Conservation (phyloP, 1,140 invertebrate genomes). For the Sinonovacula constricta region DNA sequence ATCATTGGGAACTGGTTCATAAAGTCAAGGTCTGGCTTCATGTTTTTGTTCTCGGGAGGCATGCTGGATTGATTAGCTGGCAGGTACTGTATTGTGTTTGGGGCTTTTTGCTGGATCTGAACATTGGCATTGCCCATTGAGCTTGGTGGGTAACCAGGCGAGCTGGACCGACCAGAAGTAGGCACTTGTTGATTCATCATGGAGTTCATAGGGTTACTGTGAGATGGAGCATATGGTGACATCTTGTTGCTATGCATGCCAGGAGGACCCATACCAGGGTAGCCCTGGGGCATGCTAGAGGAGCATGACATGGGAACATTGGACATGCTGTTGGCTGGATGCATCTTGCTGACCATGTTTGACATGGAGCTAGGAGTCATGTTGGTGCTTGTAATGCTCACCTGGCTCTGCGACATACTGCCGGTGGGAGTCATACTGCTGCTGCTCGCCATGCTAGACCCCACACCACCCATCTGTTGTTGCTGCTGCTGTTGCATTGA, state of each 20-base stretch:
- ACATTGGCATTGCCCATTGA: conserved; percentile 78
- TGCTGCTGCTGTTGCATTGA: conserved; percentile 41
- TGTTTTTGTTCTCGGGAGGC: conserved; percentile 81
- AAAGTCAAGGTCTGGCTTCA: conserved; percentile 95
- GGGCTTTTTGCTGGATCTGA: conserved; percentile 94
- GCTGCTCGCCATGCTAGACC: conserved; percentile 24
- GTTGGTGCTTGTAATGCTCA: conserved; percentile 7
- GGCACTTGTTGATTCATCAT: conserved; percentile 52
- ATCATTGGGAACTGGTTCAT: conserved; percentile 88
- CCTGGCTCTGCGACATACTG: conserved; percentile 34
- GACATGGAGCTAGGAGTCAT: conserved; percentile 35
- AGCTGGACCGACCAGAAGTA: conserved; percentile 53
- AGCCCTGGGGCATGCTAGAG: conserved; percentile 3
- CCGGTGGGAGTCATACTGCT: conserved; percentile 30
- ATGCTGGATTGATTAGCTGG: conserved; percentile 83
- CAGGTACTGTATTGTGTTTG: conserved; percentile 98
- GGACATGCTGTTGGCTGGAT: conserved; percentile 14
- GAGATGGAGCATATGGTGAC: conserved; percentile 51
- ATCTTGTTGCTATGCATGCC: conserved; percentile 46
- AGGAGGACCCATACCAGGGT: conserved; percentile 26
- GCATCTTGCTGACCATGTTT: conserved; percentile 12
- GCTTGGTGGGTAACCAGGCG: conserved; percentile 61
- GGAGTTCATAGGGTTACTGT: conserved; percentile 30
- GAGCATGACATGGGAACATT: background rate
- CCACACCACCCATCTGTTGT: too few relatives aligned